phyloP scores from a whole-genome alignment of 2,113 vertebrate species.

The Meriones unguiculatus region DNA sequence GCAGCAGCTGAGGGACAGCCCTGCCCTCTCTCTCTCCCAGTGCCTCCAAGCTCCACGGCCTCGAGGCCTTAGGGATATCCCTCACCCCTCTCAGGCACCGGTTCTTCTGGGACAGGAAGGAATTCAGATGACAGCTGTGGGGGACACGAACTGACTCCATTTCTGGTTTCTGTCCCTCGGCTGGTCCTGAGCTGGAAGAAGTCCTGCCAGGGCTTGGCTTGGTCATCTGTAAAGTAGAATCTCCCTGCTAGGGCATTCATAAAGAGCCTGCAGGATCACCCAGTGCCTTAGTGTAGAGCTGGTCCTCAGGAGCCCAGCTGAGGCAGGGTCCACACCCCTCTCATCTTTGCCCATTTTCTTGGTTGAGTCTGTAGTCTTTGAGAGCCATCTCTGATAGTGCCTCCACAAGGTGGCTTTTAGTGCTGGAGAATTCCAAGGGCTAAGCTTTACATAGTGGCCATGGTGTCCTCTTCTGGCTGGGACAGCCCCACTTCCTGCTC shows the following conservation, averaged over 20 bases:
- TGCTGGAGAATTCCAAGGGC: not conserved
- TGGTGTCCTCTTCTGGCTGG: not conserved
- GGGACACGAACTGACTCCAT: not conserved
- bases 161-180: not conserved
- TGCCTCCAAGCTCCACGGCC: not conserved
- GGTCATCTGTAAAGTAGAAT: not conserved
- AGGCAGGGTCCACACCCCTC: no score
- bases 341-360: not conserved
- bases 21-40: not conserved
- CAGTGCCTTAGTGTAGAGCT: not conserved
- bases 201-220: not conserved
- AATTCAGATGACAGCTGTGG: not conserved
- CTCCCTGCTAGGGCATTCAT: not conserved
- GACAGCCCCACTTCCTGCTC: not conserved
- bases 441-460: not conserved
- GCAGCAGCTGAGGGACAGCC: not conserved
- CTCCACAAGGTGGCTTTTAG: not conserved
- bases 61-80: not conserved
- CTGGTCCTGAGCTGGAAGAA: accelerated
- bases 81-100: not conserved
- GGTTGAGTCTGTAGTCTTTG: not conserved
- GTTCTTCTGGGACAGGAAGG: not conserved
- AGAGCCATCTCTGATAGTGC: no score
- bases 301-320: not conserved
- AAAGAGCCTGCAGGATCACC: not conserved